phyloP scores from a whole-genome alignment of 2,113 vertebrate genomes.

The Macroglossus sobrinus region DNA sequence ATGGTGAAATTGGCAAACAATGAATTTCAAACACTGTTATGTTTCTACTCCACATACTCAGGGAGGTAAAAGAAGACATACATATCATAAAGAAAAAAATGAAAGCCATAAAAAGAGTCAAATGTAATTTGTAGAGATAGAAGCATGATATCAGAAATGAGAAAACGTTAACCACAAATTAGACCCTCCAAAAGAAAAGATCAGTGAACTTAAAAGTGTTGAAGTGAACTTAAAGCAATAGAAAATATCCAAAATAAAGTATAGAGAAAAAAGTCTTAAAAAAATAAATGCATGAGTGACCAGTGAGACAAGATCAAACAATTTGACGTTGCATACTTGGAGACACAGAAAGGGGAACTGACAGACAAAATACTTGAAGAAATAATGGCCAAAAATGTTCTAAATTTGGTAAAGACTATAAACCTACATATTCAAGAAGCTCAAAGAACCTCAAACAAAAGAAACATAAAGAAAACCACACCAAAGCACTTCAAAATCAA shows the following conservation, averaged over 20 bases:
- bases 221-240: background rate
- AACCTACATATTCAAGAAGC: background rate
- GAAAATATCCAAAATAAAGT: background rate
- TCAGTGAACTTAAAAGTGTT: background rate
- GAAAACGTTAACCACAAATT: background rate
- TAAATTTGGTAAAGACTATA: background rate
- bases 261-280: background rate
- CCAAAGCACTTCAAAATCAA: background rate
- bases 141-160: background rate
- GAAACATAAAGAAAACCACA: background rate
- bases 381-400: background rate
- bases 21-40: background rate
- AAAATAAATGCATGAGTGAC: background rate
- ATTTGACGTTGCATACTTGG: background rate
- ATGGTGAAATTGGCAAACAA: background rate
- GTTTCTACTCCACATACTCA: background rate
- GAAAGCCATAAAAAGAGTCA: background rate
- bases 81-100: background rate
- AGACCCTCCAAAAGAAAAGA: background rate
- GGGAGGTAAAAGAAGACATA: background rate
- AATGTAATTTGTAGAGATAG: background rate
- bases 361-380: background rate
- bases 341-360: background rate
- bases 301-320: background rate
- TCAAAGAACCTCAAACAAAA: background rate